Percentiles rank a stretch among this genome's conserved stretches.
phyloP scores from a whole-genome alignment of 2,888 invertebrate species.

The Myopa testacea region DNA sequence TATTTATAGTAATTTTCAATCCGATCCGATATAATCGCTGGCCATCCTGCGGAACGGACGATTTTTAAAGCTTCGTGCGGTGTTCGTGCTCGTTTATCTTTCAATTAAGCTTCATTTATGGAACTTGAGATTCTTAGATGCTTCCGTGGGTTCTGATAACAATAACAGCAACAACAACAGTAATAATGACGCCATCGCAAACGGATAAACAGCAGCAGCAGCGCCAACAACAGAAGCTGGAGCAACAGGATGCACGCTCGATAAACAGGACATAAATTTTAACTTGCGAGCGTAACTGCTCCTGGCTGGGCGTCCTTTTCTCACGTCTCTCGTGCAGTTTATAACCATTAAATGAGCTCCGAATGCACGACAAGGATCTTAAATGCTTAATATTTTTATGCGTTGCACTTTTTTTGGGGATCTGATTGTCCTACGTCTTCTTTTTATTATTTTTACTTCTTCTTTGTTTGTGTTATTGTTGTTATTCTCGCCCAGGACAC shows the following conservation, averaged over 20 bases:
- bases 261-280: constrained; percentile 27
- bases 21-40: too few species aligned
- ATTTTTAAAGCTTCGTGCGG: too few species aligned
- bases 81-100: too few species aligned
- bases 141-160: too few species aligned
- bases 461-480: not conserved
- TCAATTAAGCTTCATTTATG: too few species aligned
- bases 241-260: not conserved
- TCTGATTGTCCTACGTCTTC: not conserved
- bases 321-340: constrained; percentile 16
- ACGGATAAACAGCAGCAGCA: not conserved
- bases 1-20: too few species aligned
- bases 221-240: not conserved
- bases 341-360: constrained; percentile 26
- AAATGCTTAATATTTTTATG: constrained; percentile 16
- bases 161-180: too few species aligned
- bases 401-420: not conserved
- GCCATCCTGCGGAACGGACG: too few species aligned
- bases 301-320: not conserved
- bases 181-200: not conserved
- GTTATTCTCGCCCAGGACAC: not conserved
- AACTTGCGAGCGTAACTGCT: not conserved
- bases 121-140: too few species aligned
- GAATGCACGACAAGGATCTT: constrained; percentile 16
- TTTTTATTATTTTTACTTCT: not conserved